These are phyloP conservation scores for Meloidogyne exigua DNA, from an alignment of 1,140 invertebrate genomes.

Conservation along the genomic window DNA sequence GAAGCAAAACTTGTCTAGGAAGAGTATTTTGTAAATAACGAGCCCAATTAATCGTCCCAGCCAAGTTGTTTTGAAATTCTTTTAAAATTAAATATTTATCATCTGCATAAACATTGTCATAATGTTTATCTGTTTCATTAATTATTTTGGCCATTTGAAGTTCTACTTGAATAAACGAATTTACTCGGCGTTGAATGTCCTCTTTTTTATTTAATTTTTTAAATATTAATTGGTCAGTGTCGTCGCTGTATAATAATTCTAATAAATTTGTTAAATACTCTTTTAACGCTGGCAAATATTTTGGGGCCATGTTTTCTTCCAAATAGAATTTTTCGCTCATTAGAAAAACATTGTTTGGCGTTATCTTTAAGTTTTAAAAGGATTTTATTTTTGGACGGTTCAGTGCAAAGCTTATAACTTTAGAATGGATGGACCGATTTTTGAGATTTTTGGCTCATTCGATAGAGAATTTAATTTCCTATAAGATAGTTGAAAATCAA, in stretches of 20 bases:
- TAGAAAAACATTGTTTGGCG: constrained; percentile 29
- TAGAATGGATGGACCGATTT: too few species aligned
- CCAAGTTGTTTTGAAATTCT: constrained; percentile 30
- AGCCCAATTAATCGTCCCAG: constrained; percentile 35
- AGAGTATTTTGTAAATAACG: constrained; percentile 31
- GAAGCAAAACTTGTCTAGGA: constrained; percentile 26
- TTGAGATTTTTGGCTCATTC: too few species aligned
- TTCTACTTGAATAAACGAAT: constrained; percentile 36
- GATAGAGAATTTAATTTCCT: too few species aligned
- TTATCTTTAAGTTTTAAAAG: constrained; percentile 17
- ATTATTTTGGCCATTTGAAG: constrained; percentile 27
- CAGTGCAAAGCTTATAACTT: too few species aligned
- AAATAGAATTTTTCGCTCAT: constrained; percentile 33
- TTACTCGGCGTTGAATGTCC: constrained; percentile 26
- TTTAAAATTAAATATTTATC: constrained; percentile 33
- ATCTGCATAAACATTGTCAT: constrained; percentile 37
- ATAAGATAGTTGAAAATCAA: too few species aligned
- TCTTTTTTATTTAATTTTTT: constrained; percentile 20
- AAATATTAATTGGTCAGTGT: constrained; percentile 22
- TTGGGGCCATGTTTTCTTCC: constrained; percentile 28
- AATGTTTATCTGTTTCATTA: constrained; percentile 35
- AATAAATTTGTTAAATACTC: constrained; percentile 25
- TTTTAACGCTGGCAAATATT: constrained; percentile 15
- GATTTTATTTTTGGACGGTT: background rate
- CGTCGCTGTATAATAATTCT: constrained; percentile 20